phyloP scores from a whole-genome alignment of 2,888 invertebrate species.

The Microchrysa polita region DNA sequence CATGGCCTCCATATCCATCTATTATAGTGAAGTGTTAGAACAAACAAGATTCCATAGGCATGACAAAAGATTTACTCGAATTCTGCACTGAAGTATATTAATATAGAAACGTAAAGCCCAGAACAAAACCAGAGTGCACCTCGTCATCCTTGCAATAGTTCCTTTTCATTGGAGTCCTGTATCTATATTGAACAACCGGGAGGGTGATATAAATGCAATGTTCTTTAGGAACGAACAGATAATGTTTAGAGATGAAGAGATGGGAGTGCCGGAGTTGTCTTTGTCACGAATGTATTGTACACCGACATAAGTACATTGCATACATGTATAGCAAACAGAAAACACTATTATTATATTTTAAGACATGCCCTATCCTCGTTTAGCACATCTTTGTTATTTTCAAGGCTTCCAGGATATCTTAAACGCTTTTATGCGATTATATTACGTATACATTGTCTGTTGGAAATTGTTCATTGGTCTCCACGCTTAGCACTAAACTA shows the following conservation, averaged over 20 bases:
- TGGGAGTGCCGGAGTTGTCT: neutral
- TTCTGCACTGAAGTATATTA: too few species aligned
- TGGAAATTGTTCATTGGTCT: neutral
- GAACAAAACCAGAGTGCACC: too few species aligned
- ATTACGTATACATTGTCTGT: neutral
- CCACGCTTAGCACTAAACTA: neutral
- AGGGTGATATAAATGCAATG: neutral
- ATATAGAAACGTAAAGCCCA: too few species aligned
- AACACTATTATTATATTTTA: neutral
- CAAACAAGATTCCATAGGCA: conserved; percentile 3
- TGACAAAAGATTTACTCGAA: conserved; percentile 3
- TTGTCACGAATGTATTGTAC: neutral
- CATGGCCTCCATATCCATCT: conserved; percentile 14
- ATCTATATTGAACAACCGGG: too few species aligned
- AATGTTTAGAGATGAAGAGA: neutral
- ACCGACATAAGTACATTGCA: neutral
- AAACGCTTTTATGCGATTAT: neutral
- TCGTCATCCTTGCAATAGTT: too few species aligned
- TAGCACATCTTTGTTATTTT: too few species aligned
- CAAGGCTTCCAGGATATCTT: conserved; percentile 12
- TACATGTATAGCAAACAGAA: neutral
- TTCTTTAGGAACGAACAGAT: neutral
- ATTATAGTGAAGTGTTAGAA: conserved; percentile 3
- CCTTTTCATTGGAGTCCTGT: too few species aligned
- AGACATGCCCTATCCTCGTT: neutral